phyloP scores from a whole-genome alignment of 2,888 invertebrate genomes.

The Hyppa rectilinea region DNA sequence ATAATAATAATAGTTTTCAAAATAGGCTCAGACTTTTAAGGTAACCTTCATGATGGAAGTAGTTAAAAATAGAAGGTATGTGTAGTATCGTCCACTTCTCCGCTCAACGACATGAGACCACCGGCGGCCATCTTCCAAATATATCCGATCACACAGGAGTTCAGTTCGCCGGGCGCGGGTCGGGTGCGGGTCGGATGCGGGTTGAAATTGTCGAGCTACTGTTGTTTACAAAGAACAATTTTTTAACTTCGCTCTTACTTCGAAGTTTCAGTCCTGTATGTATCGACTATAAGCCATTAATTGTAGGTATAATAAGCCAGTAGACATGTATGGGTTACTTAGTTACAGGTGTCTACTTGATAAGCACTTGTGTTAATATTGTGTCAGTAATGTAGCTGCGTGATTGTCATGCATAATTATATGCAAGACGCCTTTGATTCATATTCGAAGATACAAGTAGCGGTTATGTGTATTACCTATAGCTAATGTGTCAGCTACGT shows the following conservation, averaged over 20 bases:
- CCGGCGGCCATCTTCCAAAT: constrained; percentile 13
- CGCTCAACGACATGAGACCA: neutral
- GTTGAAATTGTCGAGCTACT: neutral
- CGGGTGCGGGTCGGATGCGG: neutral
- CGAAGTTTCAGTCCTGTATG: neutral
- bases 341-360: neutral
- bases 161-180: neutral
- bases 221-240: constrained; percentile 15
- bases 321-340: neutral
- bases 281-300: neutral
- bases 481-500: neutral
- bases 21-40: neutral
- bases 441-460: constrained; percentile 24
- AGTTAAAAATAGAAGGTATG: neutral
- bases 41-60: neutral
- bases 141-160: constrained; percentile 11
- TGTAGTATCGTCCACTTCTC: neutral
- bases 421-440: constrained; percentile 31
- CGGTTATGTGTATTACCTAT: neutral
- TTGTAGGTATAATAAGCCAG: neutral
- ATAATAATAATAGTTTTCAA: too few species aligned
- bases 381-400: constrained; percentile 3
- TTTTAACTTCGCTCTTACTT: constrained; percentile 16
- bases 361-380: neutral
- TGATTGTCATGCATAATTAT: constrained; percentile 34